These are phyloP conservation scores for Kradibia gibbosae DNA, from an alignment of 1,140 invertebrate genomes.

Conservation along the genomic window DNA sequence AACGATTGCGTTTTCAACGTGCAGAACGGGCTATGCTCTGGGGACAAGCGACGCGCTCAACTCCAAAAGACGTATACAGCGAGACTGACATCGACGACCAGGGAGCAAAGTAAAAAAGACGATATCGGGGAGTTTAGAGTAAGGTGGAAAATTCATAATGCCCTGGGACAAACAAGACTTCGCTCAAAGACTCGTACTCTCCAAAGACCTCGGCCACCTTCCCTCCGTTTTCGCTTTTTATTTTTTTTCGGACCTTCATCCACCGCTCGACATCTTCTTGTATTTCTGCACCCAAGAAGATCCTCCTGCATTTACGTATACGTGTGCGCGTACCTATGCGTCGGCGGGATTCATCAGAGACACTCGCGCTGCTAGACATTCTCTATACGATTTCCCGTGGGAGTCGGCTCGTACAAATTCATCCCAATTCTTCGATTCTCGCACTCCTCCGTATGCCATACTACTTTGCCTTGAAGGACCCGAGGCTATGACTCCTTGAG, in stretches of 20 bases:
- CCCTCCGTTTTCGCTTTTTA: background rate
- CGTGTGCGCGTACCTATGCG: background rate
- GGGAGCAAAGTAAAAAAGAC: background rate
- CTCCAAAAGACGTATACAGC: background rate
- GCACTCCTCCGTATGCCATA: background rate
- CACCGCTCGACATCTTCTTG: background rate
- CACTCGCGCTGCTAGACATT: background rate
- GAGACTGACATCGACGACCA: background rate
- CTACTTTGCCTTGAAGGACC: background rate
- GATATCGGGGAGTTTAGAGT: background rate
- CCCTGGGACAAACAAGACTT: conserved; percentile 37
- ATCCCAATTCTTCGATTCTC: conserved; percentile 37
- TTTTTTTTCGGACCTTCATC: background rate
- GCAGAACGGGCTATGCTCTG: conserved; percentile 8
- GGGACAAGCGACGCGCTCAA: background rate
- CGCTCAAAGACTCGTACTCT: background rate
- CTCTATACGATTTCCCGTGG: conserved; percentile 46
- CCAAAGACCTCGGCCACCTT: background rate
- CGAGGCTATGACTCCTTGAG: background rate
- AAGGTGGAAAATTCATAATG: conserved; percentile 23
- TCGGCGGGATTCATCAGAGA: background rate
- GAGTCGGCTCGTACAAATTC: background rate
- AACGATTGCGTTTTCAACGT: conserved; percentile 40
- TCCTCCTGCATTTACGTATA: background rate
- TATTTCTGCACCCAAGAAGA: background rate